These are phyloP conservation scores for Amphipoea lucens DNA, from an alignment of 2,888 invertebrate genomes.

Conservation along the genomic window DNA sequence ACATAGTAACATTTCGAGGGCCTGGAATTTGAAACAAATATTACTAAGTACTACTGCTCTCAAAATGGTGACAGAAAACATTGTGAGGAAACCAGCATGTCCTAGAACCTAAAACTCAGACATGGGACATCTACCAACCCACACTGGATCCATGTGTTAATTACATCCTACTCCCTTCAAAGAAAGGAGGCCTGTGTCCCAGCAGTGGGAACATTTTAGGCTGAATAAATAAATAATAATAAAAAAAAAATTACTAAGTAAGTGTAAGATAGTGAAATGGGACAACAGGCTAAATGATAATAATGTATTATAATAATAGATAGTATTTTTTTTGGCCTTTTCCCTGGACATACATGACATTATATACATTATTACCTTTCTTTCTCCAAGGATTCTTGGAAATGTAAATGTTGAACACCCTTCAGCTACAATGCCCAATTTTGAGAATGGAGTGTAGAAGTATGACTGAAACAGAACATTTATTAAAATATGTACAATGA, in stretches of 20 bases:
- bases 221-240: not conserved
- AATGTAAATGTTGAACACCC: constrained; percentile 96
- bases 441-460: constrained; percentile 96
- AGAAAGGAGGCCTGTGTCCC: too few species aligned
- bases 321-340: not conserved
- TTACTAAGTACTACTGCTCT: not conserved
- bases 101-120: too few species aligned
- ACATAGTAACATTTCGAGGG: constrained; percentile 91
- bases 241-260: not conserved
- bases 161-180: too few species aligned
- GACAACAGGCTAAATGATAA: too few species aligned
- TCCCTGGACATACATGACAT: not conserved
- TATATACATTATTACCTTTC: constrained; percentile 91
- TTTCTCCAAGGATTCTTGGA: constrained; percentile 95
- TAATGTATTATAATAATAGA: too few species aligned
- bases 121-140: too few species aligned
- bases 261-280: not conserved
- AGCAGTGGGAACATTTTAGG: too few species aligned
- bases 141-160: too few species aligned
- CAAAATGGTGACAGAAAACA: not conserved
- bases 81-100: too few species aligned
- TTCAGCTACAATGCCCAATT: constrained; percentile 96
- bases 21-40: constrained; percentile 77
- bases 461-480: constrained; percentile 92
- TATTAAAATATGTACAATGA: not conserved